Conservation (phyloP, 2,797 vertebrate genomes). For the Enteromius radiatus region DNA sequence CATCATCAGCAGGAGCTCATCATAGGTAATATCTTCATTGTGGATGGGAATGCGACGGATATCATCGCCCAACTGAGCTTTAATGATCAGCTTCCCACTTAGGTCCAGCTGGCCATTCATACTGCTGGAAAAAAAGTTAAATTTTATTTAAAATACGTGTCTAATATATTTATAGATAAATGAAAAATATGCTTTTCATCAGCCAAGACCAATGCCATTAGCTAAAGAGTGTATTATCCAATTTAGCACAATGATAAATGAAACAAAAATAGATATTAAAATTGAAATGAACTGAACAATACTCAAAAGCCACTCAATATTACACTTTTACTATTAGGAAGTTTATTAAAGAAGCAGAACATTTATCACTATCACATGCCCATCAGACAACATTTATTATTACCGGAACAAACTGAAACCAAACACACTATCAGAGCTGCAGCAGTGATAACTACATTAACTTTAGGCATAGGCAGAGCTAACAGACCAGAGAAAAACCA, state of each 20-base stretch:
- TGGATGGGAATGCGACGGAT: constrained; percentile 98
- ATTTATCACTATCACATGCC: constrained; percentile 30
- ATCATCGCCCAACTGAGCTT: constrained; percentile 97
- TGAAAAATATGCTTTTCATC: neutral
- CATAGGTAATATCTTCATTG: constrained; percentile 99
- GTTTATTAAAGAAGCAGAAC: neutral
- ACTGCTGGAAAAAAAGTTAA: constrained; percentile 21
- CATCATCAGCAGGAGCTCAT: constrained; percentile 99
- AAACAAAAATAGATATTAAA: neutral
- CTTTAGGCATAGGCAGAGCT: neutral
- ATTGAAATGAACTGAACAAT: neutral
- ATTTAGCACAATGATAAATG: neutral
- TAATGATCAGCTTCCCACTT: constrained; percentile 98
- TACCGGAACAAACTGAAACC: neutral
- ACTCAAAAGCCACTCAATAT: neutral
- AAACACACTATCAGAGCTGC: neutral
- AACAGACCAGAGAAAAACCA: neutral
- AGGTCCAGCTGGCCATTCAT: constrained; percentile 99
- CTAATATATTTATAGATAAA: neutral
- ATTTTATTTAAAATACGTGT: neutral
- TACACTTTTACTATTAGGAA: neutral
- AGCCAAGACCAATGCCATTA: neutral
- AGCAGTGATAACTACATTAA: neutral
- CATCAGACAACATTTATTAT: neutral
- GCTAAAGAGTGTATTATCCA: no score